Percentiles rank a stretch among this genome's conserved stretches.
Conservation (phyloP, 2,888 invertebrate genomes). For the Cecidostiba fungosa region DNA sequence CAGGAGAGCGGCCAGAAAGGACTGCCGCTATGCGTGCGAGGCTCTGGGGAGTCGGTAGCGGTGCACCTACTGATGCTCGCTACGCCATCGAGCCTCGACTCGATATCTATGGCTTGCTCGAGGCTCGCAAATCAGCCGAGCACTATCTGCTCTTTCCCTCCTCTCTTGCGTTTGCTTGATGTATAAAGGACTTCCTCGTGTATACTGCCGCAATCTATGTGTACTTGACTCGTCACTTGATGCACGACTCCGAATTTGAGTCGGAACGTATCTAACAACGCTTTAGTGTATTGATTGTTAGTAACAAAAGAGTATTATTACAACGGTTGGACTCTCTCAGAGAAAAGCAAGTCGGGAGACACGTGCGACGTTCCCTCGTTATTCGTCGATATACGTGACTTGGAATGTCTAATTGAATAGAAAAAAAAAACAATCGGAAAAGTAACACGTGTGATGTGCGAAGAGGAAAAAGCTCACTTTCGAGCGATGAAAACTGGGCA, state of each 20-base stretch:
- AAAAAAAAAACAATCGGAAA: conserved; percentile 25
- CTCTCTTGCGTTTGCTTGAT: background rate
- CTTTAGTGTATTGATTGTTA: background rate
- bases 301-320: background rate
- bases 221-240: conserved; percentile 22
- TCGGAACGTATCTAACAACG: background rate
- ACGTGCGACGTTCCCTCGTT: conserved; percentile 10
- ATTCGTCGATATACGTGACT: conserved; percentile 32
- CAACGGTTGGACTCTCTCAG: background rate
- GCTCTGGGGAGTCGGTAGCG: conserved; percentile 72
- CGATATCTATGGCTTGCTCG: conserved; percentile 73
- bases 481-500: background rate
- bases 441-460: background rate
- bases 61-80: background rate
- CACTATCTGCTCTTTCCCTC: background rate
- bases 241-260: background rate
- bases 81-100: conserved; percentile 70
- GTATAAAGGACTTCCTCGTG: background rate
- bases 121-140: conserved; percentile 75
- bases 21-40: conserved; percentile 61
- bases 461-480: background rate
- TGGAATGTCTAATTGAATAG: conserved; percentile 25
- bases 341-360: background rate
- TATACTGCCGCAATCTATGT: background rate
- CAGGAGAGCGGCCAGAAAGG: conserved; percentile 69